These are phyloP conservation scores for Xenopus borealis DNA, from an alignment of 2,113 vertebrate genomes.

Conservation along the genomic window DNA sequence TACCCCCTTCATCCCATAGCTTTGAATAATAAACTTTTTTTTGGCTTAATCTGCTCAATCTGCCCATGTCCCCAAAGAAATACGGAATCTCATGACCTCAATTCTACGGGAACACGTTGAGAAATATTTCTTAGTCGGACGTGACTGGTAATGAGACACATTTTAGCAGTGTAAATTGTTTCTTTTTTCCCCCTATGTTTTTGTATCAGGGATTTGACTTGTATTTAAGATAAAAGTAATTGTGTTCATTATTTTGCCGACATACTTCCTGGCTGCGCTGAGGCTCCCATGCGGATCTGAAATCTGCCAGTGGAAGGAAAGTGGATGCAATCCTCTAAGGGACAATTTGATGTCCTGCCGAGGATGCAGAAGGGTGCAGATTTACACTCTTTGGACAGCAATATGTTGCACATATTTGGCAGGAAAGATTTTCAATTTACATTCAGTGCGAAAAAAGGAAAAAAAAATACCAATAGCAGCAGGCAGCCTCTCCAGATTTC, in stretches of 20 bases:
- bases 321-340: background rate
- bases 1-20: background rate
- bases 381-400: too few species aligned
- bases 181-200: background rate
- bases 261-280: background rate
- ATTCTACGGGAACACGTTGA: background rate
- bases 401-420: too few species aligned
- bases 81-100: background rate
- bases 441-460: too few species aligned
- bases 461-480: too few species aligned
- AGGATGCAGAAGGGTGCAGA: background rate
- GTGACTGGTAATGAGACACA: constrained; percentile 11
- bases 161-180: constrained; percentile 5
- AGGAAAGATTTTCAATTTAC: too few species aligned
- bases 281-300: background rate
- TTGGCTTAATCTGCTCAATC: constrained; percentile 5
- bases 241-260: background rate
- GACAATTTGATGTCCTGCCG: background rate
- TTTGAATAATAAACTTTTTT: constrained; percentile 10
- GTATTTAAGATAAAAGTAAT: constrained; percentile 9
- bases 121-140: constrained; percentile 5
- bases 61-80: background rate
- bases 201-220: constrained; percentile 1
- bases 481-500: too few species aligned
- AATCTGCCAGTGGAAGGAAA: background rate